Evolutionary conservation across 2,888 invertebrate species (phyloP), one percentile per base, ranked within the genome.

Genomic region (Dryocosmus kuriphilus): DNA sequence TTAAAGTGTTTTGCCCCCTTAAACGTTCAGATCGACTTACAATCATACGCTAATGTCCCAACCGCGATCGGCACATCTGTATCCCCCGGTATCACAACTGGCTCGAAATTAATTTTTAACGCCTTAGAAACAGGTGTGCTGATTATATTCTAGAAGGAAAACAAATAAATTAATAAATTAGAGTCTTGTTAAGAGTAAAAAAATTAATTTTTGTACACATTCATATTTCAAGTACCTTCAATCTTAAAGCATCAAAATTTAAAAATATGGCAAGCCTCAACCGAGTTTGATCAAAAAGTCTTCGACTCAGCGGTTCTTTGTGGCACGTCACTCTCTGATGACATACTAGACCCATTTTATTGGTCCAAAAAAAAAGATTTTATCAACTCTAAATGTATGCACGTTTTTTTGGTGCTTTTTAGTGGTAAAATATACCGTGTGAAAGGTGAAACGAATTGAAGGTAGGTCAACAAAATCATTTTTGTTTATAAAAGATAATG

Each of bases 41-140:
- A 96, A 92, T 95, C 94, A 84, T 96, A 94, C 76, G 94, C 94
- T 81, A 96, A 91, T 77, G 94, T 93, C 77, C 96, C 96, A 75
- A 96, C 93, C 83, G 94, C 93, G 46, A 94, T 93, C 75, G 94
- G 93, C 82, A 92, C 92, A 80, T 93, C 92, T 22, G 94, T 92
- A 87, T 94, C 94, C n/a, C 95, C 94, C 79, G 94, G 94, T 85
- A 96, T 92, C 87, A 94, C 93, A 76, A 94, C 91, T 80, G 94
- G 94, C 87, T 94, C 93, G 91, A 95, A 95, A 87, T 95, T 94
- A 84, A 96, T 93, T 89, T 92, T 93, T 63, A 96, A 92, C 61
- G 96, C 95, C 88, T 94, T 94, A 78, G 95, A 95, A 61, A 93
- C 93, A 41, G 95, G 94, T 63, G 93, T 93, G 79, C 93, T 93